Evolutionary conservation across 1,140 invertebrate species (phyloP).

Genomic region (Panulirus ornatus): DNA sequence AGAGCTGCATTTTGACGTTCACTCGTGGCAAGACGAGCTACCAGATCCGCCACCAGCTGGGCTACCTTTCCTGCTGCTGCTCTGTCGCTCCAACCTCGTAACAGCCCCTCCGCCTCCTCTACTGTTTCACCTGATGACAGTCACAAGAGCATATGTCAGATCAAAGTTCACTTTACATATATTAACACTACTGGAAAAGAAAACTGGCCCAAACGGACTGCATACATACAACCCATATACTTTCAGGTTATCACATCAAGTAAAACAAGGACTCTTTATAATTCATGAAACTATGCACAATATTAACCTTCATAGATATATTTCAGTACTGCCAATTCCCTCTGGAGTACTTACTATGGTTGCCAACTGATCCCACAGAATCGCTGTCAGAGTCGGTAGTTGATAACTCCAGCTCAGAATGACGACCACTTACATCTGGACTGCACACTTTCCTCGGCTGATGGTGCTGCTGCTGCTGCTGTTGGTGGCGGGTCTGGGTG

Average conservation of each 20-base stretch:
- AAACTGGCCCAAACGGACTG: neutral
- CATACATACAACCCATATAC: neutral
- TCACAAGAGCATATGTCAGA: neutral
- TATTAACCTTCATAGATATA: too few species aligned
- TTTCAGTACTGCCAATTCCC: too few species aligned
- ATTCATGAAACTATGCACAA: too few species aligned
- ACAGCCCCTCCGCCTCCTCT: conserved; percentile 64
- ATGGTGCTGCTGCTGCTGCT: neutral
- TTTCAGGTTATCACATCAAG: neutral
- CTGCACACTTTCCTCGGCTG: conserved; percentile 44
- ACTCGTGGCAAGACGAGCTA: conserved; percentile 5
- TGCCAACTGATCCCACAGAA: conserved; percentile 53
- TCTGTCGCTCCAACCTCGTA: conserved; percentile 62
- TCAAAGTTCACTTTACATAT: neutral
- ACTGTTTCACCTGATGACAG: conserved; percentile 59
- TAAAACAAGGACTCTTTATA: too few species aligned
- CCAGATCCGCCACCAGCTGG: conserved; percentile 51
- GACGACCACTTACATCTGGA: conserved; percentile 58
- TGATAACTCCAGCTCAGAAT: conserved; percentile 63
- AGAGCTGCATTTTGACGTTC: conserved; percentile 55
- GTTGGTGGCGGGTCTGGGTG: neutral
- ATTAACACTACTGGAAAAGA: neutral
- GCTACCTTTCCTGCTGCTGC: conserved; percentile 50
- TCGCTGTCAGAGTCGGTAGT: conserved; percentile 70
- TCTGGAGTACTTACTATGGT: conserved; percentile 48